Evolutionary conservation across 1,140 invertebrate genomes (phyloP).

Genomic region (Pachypsylla venusta): DNA sequence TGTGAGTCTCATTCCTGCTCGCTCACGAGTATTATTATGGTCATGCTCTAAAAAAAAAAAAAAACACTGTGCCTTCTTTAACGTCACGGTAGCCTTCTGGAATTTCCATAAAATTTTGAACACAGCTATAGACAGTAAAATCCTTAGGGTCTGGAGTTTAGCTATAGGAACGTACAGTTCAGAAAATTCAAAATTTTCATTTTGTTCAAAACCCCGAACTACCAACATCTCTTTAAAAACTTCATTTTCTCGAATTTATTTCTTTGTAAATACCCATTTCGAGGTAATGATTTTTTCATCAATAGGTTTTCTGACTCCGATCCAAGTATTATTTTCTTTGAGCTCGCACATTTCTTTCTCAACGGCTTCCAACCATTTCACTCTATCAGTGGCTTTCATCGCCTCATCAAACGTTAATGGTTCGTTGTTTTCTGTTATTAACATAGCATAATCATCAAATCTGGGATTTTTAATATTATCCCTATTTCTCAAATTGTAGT

Average conservation of each 20-base stretch:
- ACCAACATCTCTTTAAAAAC: conserved; percentile 28
- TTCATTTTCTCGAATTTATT: conserved; percentile 26
- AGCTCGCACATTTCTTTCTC: conserved; percentile 6
- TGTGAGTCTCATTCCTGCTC: too few relatives aligned
- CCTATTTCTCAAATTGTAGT: background rate
- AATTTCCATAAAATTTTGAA: conserved; percentile 25
- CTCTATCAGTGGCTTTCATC: conserved; percentile 20
- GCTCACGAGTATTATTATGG: too few relatives aligned
- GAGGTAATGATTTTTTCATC: conserved; percentile 18
- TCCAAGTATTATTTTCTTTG: conserved; percentile 27
- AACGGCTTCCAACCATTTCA: conserved; percentile 11
- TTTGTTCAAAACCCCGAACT: conserved; percentile 23
- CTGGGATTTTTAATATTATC: background rate
- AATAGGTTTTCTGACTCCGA: conserved; percentile 22
- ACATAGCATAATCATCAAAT: background rate
- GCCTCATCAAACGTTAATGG: conserved; percentile 21
- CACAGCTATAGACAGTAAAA: conserved; percentile 24
- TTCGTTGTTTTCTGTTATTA: background rate
- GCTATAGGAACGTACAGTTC: conserved; percentile 28
- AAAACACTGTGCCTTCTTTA: conserved; percentile 7
- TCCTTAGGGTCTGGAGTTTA: conserved; percentile 23
- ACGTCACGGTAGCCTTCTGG: conserved; percentile 26
- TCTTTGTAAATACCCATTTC: conserved; percentile 22
- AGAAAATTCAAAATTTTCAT: conserved; percentile 23
- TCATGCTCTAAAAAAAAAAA: too few relatives aligned